Percentiles rank a stretch among this genome's conserved stretches.
Conservation (phyloP, 2,797 vertebrate species). For the Toxotes lorentzi region DNA sequence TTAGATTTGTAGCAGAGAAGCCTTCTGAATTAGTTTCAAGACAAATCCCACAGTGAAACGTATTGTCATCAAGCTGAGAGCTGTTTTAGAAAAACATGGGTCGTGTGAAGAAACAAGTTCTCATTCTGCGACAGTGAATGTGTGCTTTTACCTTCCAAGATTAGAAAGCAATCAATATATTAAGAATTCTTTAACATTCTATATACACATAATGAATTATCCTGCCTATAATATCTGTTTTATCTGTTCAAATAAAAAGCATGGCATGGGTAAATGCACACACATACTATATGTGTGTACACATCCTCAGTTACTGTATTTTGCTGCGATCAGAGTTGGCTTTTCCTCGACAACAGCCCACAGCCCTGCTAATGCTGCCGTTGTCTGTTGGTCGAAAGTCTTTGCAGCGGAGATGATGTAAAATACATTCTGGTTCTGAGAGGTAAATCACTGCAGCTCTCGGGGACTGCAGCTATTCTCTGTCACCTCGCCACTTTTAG, state of each 20-base stretch:
- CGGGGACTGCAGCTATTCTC: slow-evolving; percentile 77
- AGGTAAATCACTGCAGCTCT: slow-evolving; percentile 75
- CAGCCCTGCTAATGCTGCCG: slow-evolving; percentile 16
- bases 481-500: slow-evolving; percentile 84
- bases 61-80: slow-evolving; percentile 5
- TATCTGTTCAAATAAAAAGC: not conserved
- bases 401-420: slow-evolving; percentile 55
- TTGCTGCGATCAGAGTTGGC: not conserved
- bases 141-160: not conserved
- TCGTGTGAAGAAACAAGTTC: not conserved
- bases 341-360: slow-evolving; percentile 33
- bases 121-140: not conserved
- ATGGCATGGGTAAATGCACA: not conserved
- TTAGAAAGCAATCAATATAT: slow-evolving; percentile 8
- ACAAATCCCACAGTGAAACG: not conserved
- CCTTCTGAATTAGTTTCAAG: not conserved
- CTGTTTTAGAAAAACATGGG: not conserved
- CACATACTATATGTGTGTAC: not conserved
- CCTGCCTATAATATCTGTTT: not conserved
- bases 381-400: slow-evolving; percentile 53
- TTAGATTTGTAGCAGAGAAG: not conserved
- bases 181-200: not conserved
- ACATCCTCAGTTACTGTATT: slow-evolving; percentile 1
- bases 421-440: slow-evolving; percentile 62
- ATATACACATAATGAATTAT: not conserved